Evolutionary conservation across 2,113 vertebrate species (phyloP).

Genomic region (Sander vitreus): DNA sequence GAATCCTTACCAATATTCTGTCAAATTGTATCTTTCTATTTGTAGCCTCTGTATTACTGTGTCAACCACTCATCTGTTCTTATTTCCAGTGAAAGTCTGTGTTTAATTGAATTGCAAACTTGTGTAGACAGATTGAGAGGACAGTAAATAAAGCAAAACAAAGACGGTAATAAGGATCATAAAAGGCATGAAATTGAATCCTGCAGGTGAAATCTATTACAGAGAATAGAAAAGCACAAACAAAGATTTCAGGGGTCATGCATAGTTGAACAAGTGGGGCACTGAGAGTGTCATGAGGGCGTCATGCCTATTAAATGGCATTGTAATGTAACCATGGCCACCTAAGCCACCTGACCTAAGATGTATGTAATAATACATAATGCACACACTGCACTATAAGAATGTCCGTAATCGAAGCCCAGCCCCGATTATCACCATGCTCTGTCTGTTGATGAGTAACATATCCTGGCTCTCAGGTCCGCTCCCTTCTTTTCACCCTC

Average conservation of each 20-base stretch:
- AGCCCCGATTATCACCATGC: constrained; percentile 28
- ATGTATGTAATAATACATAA: constrained; percentile 14
- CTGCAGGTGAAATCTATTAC: neutral
- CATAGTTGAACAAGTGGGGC: neutral
- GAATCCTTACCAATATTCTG: neutral
- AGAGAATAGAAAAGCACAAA: neutral
- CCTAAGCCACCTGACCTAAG: constrained; percentile 24
- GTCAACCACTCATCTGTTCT: constrained; percentile 16
- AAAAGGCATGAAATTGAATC: constrained; percentile 2
- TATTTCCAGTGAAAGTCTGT: constrained; percentile 11
- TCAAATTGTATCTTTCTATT: neutral
- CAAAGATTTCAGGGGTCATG: constrained; percentile 24
- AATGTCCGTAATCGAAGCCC: constrained; percentile 43
- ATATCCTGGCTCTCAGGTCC: constrained; percentile 26
- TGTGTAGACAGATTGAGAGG: constrained; percentile 1
- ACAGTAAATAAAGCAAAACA: neutral
- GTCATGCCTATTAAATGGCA: constrained; percentile 1
- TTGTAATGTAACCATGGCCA: neutral
- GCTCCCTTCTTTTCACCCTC: constrained; percentile 28
- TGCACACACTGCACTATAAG: constrained; percentile 3
- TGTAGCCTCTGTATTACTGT: neutral
- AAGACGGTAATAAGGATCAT: neutral
- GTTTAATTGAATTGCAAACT: constrained; percentile 10
- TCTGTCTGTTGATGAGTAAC: constrained; percentile 40
- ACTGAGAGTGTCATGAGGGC: neutral